Conservation (phyloP, 2,888 invertebrate species). For the Sminthurides aquaticus region DNA sequence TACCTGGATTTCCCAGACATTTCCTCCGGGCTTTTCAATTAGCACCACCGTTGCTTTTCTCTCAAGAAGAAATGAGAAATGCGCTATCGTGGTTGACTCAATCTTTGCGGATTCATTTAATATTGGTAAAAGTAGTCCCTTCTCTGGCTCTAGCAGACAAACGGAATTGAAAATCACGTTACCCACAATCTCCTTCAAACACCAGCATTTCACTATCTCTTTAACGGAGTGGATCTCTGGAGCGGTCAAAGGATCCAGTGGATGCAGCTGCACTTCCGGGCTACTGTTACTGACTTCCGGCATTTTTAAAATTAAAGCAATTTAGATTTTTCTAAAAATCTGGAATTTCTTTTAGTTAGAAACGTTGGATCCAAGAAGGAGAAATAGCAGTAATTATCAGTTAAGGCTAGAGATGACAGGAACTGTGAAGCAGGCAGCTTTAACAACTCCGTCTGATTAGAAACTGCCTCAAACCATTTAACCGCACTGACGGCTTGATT, state of each 20-base stretch:
- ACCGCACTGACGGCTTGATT: too few species aligned
- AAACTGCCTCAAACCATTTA: too few species aligned
- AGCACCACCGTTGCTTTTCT: conserved; percentile 31
- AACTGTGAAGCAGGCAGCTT: too few species aligned
- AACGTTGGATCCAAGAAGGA: too few species aligned
- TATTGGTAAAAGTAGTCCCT: conserved; percentile 23
- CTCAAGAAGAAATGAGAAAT: conserved; percentile 8
- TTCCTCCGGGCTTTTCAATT: conserved; percentile 27
- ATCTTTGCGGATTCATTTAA: not conserved
- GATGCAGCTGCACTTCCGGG: too few species aligned
- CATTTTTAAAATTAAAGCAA: too few species aligned
- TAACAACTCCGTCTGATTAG: too few species aligned
- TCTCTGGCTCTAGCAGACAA: conserved; percentile 30
- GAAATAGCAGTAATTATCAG: too few species aligned
- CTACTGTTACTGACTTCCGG: too few species aligned
- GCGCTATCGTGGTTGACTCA: not conserved
- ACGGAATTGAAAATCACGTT: conserved; percentile 32
- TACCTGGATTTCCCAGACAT: conserved; percentile 29
- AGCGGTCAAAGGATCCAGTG: conserved; percentile 32
- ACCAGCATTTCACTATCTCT: conserved; percentile 21
- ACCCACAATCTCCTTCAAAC: conserved; percentile 23
- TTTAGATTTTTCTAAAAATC: too few species aligned
- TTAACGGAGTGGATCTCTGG: conserved; percentile 27
- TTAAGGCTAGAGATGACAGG: too few species aligned
- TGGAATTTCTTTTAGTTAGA: too few species aligned